A percentile compares a stretch with the other conserved stretches of the same genome.
Evolutionary conservation across 2,888 invertebrate genomes (phyloP).

Genomic region (Spodoptera picta): DNA sequence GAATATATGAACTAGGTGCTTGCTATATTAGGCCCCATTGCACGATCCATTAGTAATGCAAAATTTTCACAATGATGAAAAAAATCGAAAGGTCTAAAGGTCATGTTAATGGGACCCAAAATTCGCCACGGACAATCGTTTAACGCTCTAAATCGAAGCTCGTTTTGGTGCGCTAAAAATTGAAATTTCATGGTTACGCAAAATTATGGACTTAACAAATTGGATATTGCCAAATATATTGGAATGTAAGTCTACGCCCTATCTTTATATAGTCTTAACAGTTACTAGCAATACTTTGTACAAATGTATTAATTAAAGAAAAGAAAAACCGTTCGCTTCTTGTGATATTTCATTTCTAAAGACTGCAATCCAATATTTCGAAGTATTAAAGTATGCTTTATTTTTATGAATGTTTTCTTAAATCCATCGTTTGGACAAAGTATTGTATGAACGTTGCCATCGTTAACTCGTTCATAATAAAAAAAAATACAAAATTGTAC

Average conservation of each 20-base stretch:
- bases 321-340: conserved; percentile 49
- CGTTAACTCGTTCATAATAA: conserved; percentile 34
- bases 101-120: conserved; percentile 21
- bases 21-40: conserved; percentile 47
- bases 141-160: conserved; percentile 13
- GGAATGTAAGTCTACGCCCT: conserved; percentile 47
- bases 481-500: conserved; percentile 51
- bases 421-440: conserved; percentile 68
- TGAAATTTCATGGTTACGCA: conserved; percentile 14
- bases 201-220: conserved; percentile 35
- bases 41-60: conserved; percentile 9
- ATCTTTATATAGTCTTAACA: conserved; percentile 49
- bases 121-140: conserved; percentile 25
- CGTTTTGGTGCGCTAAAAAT: conserved; percentile 20
- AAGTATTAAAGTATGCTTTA: conserved; percentile 69
- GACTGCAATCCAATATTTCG: conserved; percentile 63
- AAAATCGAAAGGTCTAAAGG: conserved; percentile 5
- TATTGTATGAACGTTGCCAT: conserved; percentile 65
- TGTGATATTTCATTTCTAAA: conserved; percentile 68
- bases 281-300: conserved; percentile 65
- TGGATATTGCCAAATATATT: conserved; percentile 59
- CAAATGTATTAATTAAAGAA: conserved; percentile 58
- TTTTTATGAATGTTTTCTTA: conserved; percentile 42
- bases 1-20: conserved; percentile 75
- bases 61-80: neutral